These are phyloP conservation scores for Chloromyia formosa DNA, from an alignment of 2,888 invertebrate genomes.

Conservation along the genomic window DNA sequence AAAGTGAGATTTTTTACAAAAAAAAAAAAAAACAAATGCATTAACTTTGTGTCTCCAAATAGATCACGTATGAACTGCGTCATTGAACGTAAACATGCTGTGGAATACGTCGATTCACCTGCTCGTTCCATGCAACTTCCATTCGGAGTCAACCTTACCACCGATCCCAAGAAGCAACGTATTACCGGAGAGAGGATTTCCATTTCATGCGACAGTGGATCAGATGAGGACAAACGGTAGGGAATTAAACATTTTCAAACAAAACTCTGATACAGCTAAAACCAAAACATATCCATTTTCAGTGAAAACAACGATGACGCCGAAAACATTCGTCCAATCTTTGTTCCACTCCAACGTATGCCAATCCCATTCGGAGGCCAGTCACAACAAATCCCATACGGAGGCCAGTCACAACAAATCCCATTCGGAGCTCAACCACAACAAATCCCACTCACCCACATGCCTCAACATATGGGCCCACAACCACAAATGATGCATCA, in stretches of 20 bases:
- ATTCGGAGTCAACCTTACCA: conserved; percentile 74
- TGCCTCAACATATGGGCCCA: conserved; percentile 62
- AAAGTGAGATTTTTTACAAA: conserved; percentile 63
- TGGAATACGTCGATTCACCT: conserved; percentile 82
- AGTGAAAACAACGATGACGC: conserved; percentile 56
- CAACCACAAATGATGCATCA: conserved; percentile 55
- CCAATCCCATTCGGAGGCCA: conserved; percentile 66
- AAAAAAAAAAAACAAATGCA: too few relatives aligned
- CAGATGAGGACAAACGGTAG: conserved; percentile 53
- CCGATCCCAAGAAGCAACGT: conserved; percentile 76
- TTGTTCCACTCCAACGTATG: conserved; percentile 63
- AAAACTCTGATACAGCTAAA: neutral
- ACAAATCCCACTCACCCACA: conserved; percentile 67
- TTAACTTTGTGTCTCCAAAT: neutral
- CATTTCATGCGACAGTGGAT: conserved; percentile 86
- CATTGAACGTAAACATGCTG: conserved; percentile 84
- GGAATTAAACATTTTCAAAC: neutral
- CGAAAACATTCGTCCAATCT: conserved; percentile 63
- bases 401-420: conserved; percentile 64
- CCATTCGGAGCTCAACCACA: conserved; percentile 66
- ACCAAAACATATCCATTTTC: neutral
- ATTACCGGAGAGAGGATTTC: conserved; percentile 86
- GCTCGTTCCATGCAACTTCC: conserved; percentile 72
- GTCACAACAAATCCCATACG: conserved; percentile 67
- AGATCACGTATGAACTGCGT: conserved; percentile 89